Base-by-base conservation (phyloP, 2,797 vertebrate genomes). In the Lepilemur septentrionalis region DNA sequence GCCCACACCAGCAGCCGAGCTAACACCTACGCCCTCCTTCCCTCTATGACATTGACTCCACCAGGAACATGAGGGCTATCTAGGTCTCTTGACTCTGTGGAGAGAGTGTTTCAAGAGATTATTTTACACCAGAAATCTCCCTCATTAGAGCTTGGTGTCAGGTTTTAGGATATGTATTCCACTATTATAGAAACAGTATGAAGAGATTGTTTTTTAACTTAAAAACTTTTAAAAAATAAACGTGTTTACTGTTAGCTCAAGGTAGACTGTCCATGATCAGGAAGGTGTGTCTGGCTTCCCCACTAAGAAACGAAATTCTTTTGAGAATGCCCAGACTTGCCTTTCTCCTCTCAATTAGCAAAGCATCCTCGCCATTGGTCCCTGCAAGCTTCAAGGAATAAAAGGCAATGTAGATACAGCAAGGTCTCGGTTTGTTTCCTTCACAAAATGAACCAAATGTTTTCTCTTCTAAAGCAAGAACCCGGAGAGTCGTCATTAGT, bases 401-500 rank as follows among this genome's bases (percentile, higher is more conserved):
- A 61, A 67, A 96, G 52, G 50, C 88, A 95, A 91, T 95, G 78
- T 20, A 78, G 73, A 93, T 83, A 89, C 43, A 38, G 23, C 63
- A 93, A 90, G 23, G 86, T 94, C 89, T 95, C 1, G 1, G 76
- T 6, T 87, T 88, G 43, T 89, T 96, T 96, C 35, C 81, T 85
- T 95, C 92, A 83, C 69, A 67, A 90, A 84, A 95, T 89, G 89
- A 97, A 84, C 35, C 89, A 90, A 41, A 48, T 52, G 80, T 80
- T 91, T 95, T 97, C 59, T 85, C 92, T 89, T 96, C 70, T 93
- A 79, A 80, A 75, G 82, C 61, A 69, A 88, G 87, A 73, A 91
- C 67, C 28, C 46, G 55, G 95, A 93, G 95, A 95, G 92, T 35
- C 85, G 67, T 93, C 88, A 96, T 91, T 87, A 96, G 94, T 69